A percentile compares a stretch with the other conserved stretches of the same genome.
phyloP scores from a whole-genome alignment of 2,113 vertebrate species.

The Mystacornis crossleyi region DNA sequence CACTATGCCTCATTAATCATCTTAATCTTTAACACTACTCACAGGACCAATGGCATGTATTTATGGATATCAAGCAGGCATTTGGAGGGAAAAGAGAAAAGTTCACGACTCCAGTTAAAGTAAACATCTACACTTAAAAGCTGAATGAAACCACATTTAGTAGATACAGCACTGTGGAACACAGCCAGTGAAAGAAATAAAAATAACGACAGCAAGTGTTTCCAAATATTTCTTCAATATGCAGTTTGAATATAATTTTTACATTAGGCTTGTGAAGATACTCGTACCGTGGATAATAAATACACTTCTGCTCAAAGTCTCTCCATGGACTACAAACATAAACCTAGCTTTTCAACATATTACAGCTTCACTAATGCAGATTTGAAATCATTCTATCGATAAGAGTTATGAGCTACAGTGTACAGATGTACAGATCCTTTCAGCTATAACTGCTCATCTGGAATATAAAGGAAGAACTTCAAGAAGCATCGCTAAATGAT shows the following conservation, averaged over 20 bases:
- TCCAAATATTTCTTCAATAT: neutral
- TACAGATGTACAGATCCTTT: neutral
- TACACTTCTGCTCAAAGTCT: neutral
- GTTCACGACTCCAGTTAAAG: neutral
- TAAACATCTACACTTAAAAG: neutral
- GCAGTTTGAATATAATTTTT: neutral
- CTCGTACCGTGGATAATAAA: neutral
- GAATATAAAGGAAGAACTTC: neutral
- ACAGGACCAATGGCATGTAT: neutral
- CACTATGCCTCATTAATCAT: neutral
- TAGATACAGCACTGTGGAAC: neutral
- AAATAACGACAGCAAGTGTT: neutral
- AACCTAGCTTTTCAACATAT: neutral
- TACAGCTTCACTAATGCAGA: neutral
- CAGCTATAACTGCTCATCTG: neutral
- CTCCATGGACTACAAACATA: neutral
- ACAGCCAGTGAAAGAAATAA: neutral
- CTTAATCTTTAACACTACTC: neutral
- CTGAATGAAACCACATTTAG: slow-evolving; percentile 25
- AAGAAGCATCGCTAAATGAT: neutral
- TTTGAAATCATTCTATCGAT: neutral
- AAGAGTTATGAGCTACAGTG: neutral
- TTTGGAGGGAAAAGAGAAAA: neutral
- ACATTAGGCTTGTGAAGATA: neutral
- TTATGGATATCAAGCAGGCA: neutral